These are phyloP conservation scores for Mobula birostris DNA, from an alignment of 2,113 vertebrate genomes.

Conservation along the genomic window DNA sequence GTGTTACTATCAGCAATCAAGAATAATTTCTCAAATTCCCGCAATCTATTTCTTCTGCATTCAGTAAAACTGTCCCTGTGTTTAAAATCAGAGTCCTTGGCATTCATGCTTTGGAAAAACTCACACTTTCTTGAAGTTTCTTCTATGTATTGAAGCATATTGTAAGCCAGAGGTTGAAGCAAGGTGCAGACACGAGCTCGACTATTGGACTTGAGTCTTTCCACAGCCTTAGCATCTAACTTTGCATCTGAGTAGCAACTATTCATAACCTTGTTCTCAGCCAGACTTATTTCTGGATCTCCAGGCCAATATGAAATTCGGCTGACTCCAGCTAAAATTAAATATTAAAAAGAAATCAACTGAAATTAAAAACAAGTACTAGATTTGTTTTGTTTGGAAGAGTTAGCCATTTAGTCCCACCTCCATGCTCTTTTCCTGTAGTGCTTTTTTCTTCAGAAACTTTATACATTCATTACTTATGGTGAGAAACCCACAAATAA, in stretches of 20 bases:
- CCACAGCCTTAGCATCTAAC: conserved; percentile 74
- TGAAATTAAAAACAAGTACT: neutral
- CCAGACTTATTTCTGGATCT: conserved; percentile 84
- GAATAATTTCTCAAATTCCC: conserved; percentile 67
- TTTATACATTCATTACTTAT: neutral
- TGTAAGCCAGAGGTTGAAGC: conserved; percentile 70
- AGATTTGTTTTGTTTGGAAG: neutral
- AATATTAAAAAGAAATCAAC: conserved; percentile 33
- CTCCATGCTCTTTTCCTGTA: neutral
- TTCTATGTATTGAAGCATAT: conserved; percentile 73
- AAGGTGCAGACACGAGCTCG: conserved; percentile 75
- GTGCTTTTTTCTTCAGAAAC: neutral
- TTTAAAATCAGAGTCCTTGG: conserved; percentile 51
- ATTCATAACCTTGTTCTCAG: conserved; percentile 40
- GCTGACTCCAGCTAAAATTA: conserved; percentile 76
- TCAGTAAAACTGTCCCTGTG: conserved; percentile 61
- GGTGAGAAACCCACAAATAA: too few relatives aligned
- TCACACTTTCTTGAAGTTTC: conserved; percentile 77
- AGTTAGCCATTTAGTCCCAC: neutral
- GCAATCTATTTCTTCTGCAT: conserved; percentile 65
- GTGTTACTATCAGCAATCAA: conserved; percentile 61
- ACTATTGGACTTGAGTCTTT: conserved; percentile 84
- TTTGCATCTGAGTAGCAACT: conserved; percentile 61
- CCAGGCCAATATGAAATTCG: conserved; percentile 91
- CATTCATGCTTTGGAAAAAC: conserved; percentile 70